Evolutionary conservation across 2,113 vertebrate genomes (phyloP).

Genomic region (Aptenodytes forsteri): DNA sequence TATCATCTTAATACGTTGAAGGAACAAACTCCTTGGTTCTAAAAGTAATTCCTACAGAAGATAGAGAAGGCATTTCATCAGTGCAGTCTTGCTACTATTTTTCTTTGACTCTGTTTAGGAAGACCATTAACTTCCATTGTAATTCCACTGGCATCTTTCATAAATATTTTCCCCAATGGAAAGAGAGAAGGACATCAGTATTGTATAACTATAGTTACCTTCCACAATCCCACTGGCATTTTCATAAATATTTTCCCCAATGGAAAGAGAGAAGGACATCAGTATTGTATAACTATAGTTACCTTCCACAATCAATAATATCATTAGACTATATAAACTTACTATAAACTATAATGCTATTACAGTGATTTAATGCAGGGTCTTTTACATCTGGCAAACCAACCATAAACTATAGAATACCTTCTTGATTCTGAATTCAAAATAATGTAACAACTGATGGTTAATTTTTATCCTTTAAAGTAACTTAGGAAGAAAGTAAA

Average conservation of each 20-base stretch:
- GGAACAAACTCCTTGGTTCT: neutral
- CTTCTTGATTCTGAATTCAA: neutral
- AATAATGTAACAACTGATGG: neutral
- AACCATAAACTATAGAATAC: neutral
- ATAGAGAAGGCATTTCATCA: neutral
- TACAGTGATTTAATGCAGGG: neutral
- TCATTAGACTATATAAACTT: neutral
- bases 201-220: neutral
- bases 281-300: neutral
- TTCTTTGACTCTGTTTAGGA: neutral
- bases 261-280: neutral
- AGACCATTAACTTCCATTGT: neutral
- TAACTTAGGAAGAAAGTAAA: neutral
- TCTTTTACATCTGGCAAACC: neutral
- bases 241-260: neutral
- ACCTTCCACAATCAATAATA: neutral
- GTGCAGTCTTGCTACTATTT: neutral
- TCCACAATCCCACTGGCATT: neutral
- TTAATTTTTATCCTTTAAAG: neutral
- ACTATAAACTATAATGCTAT: neutral
- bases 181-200: neutral
- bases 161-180: neutral
- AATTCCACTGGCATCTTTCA: neutral
- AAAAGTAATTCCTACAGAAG: neutral
- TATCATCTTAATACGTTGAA: neutral